Base-by-base conservation (phyloP, 2,797 vertebrate genomes). In the Parauchenoglanis ngamensis region DNA sequence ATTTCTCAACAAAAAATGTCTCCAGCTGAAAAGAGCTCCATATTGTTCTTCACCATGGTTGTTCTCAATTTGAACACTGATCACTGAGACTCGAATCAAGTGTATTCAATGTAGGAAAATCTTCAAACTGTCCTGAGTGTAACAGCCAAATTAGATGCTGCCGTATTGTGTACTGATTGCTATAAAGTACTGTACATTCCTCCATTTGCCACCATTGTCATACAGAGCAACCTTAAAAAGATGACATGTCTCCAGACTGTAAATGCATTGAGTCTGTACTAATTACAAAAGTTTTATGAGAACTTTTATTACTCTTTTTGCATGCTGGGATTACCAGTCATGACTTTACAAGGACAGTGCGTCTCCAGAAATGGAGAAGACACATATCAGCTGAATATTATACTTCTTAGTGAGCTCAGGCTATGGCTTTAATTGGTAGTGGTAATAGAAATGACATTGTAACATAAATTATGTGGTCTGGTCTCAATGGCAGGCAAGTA, bases 391-490 rank as follows among this genome's bases (percentile, higher is more conserved):
- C 19, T 19, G 8, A 23, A 44, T 44, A 72, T 70, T 11, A 72
- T 11, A 44, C 7, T 67, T 2, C 35, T 65, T 44, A 46, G 40
- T 73, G 40, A 73, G 40, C 10, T 12, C 21, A 46, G 40, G 40
- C 40, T 73, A 6, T 72, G 68, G 44, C 19, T 72, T 72, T 72
- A 72, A 72, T 72, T 72, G 68, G 68, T 35, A 73, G 4, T 73
- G 70, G 40, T 46, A 73, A 46, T 21, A 73, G 21, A 23, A 73
- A 10, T 46, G 44, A 73, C 11, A 3, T 25, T 73, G 70, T 25
- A 76, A 52, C 73, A 54, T 56, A 78, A 56, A 35, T 56, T 56
- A 35, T 78, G 35, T 56, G 76, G 8, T 78, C 76, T 78, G 76
- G n/a, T 12, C 28, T 35, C 5, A 28, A 19, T 19, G 25, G 73